Percentiles rank a stretch among this genome's conserved stretches.
These are phyloP conservation scores for Malurus splendens DNA, from an alignment of 2,797 vertebrate genomes.

Conservation along the genomic window DNA sequence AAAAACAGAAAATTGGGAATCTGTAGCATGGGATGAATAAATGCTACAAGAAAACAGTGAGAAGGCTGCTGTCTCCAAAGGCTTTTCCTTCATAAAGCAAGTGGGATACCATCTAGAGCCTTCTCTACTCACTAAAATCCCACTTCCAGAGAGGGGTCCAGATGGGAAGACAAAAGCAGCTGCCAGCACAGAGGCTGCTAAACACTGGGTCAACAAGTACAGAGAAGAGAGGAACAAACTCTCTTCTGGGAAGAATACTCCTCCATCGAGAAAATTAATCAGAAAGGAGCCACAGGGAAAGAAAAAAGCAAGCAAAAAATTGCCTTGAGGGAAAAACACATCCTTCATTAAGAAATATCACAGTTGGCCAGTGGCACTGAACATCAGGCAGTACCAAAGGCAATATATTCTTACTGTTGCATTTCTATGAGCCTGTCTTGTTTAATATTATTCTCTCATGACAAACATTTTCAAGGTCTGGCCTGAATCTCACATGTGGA, in stretches of 20 bases:
- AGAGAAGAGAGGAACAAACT: background rate
- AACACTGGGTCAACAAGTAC: background rate
- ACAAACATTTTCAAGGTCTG: background rate
- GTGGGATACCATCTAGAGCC: background rate
- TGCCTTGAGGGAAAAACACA: background rate
- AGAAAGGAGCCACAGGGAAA: background rate
- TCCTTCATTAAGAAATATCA: slow-evolving; percentile 45
- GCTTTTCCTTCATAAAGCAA: background rate
- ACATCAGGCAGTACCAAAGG: slow-evolving; percentile 4
- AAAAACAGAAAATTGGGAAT: background rate
- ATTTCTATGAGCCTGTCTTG: background rate
- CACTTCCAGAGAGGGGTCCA: background rate
- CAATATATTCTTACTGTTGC: slow-evolving; percentile 20
- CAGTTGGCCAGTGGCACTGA: background rate
- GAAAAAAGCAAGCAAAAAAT: slow-evolving; percentile 11
- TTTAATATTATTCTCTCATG: background rate
- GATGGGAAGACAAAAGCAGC: background rate
- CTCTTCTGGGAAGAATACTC: background rate
- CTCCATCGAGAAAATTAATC: slow-evolving; percentile 4
- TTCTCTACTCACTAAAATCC: background rate
- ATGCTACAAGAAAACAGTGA: background rate
- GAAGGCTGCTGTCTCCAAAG: background rate
- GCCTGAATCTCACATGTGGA: background rate
- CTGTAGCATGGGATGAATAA: background rate
- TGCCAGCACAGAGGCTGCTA: background rate